Conservation (phyloP, 30 jellyfish, hydroid and myxozoan species). For the Morbakka virulenta region DNA sequence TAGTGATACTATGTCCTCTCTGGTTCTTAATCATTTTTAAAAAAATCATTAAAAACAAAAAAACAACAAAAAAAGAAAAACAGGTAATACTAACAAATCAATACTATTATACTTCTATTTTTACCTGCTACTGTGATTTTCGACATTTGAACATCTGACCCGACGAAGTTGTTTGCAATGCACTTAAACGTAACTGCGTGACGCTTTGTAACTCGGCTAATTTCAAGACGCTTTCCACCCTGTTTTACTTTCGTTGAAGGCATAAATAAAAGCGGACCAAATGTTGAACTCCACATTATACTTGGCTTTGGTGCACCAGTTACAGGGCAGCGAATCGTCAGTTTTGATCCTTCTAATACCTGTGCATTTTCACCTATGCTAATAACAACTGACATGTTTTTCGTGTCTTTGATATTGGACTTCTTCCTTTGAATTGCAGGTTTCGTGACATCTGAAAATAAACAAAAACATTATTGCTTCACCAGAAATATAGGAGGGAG, state of each 20-base stretch:
- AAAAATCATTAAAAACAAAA: no score
- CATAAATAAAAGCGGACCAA: neutral
- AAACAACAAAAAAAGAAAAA: no score
- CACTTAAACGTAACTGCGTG: slow-evolving; percentile 48
- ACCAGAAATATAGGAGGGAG: no score
- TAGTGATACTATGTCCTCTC: no score
- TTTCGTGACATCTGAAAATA: neutral
- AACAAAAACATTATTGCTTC: no score
- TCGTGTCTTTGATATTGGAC: neutral
- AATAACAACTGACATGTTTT: neutral
- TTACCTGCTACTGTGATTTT: slow-evolving; percentile 57
- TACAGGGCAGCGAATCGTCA: slow-evolving; percentile 61
- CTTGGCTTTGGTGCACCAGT: slow-evolving; percentile 68
- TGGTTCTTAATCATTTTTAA: no score
- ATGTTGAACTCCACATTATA: slow-evolving; percentile 54
- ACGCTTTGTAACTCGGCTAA: neutral
- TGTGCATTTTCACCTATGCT: slow-evolving; percentile 65
- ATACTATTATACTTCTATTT: neutral
- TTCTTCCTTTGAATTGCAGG: neutral
- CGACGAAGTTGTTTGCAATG: slow-evolving; percentile 53
- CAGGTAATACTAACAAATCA: neutral
- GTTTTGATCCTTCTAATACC: slow-evolving; percentile 54
- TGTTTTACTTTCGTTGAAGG: slow-evolving; percentile 19
- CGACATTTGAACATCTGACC: slow-evolving; percentile 40
- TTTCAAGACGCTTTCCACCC: slow-evolving; percentile 42